phyloP scores from a whole-genome alignment of 1,140 invertebrate species.

The Sminthurinus signatus region DNA sequence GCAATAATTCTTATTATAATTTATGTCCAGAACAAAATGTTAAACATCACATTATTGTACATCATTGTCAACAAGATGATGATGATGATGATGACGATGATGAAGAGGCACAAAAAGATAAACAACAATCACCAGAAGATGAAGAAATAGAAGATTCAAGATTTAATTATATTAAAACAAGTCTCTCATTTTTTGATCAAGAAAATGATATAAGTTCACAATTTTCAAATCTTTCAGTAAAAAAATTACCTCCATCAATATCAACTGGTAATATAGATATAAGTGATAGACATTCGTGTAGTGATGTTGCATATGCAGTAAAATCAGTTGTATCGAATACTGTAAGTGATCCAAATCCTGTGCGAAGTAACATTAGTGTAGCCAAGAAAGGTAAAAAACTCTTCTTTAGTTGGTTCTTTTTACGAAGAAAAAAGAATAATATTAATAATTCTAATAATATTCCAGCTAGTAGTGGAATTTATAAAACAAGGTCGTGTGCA shows the following conservation, averaged over 20 bases:
- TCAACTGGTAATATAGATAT: not conserved
- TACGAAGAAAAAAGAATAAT: constrained; percentile 16
- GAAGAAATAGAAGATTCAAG: too few species aligned
- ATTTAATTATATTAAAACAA: not conserved
- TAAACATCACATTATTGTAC: too few species aligned
- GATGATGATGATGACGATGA: not conserved
- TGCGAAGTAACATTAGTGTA: not conserved
- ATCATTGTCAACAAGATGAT: not conserved
- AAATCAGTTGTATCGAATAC: not conserved
- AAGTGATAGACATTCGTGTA: constrained; percentile 7
- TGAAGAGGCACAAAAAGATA: not conserved
- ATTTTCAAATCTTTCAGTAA: not conserved
- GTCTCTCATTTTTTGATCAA: constrained; percentile 8
- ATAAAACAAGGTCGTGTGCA: constrained; percentile 37
- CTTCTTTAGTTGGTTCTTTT: constrained; percentile 34
- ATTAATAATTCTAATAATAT: not conserved
- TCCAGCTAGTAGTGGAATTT: constrained; percentile 30
- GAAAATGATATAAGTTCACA: constrained; percentile 1
- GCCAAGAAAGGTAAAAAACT: constrained; percentile 28
- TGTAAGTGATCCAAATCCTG: not conserved
- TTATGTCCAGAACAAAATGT: too few species aligned
- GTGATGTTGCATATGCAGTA: constrained; percentile 2
- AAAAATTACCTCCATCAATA: constrained; percentile 6
- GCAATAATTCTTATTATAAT: too few species aligned
- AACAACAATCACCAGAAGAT: too few species aligned